Evolutionary conservation across 2,113 vertebrate genomes (phyloP).

Genomic region (Holacanthus passer): DNA sequence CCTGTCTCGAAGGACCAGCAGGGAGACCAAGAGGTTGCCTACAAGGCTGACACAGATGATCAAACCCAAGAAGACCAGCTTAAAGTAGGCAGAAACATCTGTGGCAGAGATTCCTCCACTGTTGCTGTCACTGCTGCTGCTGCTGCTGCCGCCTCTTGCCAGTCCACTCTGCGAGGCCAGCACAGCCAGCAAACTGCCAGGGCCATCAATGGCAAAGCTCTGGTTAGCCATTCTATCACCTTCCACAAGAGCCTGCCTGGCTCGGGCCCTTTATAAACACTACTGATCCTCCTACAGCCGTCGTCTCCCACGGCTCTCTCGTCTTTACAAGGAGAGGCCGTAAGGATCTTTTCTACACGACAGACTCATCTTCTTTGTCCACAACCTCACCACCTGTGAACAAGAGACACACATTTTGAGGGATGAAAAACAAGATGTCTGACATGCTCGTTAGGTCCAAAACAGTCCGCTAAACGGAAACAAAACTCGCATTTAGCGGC

Average conservation of each 20-base stretch:
- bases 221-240: slow-evolving; percentile 87
- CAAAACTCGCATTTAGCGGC: slow-evolving; percentile 27
- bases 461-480: slow-evolving; percentile 11
- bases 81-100: slow-evolving; percentile 90
- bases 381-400: slow-evolving; percentile 77
- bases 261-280: slow-evolving; percentile 64
- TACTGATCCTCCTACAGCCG: slow-evolving; percentile 73
- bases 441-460: slow-evolving; percentile 24
- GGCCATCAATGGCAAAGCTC: slow-evolving; percentile 88
- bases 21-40: slow-evolving; percentile 91
- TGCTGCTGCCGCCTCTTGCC: slow-evolving; percentile 77
- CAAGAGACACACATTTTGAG: slow-evolving; percentile 70
- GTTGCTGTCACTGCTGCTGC: slow-evolving; percentile 53
- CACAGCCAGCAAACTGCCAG: slow-evolving; percentile 83
- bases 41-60: slow-evolving; percentile 94
- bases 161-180: slow-evolving; percentile 86
- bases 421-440: slow-evolving; percentile 55
- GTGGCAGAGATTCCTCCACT: slow-evolving; percentile 79
- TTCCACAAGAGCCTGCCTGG: slow-evolving; percentile 62
- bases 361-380: slow-evolving; percentile 81
- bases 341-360: slow-evolving; percentile 74
- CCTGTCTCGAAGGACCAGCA: slow-evolving; percentile 92
- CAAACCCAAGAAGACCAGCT: slow-evolving; percentile 92
- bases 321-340: slow-evolving; percentile 78
- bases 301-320: slow-evolving; percentile 70